Base-by-base conservation (phyloP, 1,140 invertebrate genomes). In the Melipona quadrifasciata region DNA sequence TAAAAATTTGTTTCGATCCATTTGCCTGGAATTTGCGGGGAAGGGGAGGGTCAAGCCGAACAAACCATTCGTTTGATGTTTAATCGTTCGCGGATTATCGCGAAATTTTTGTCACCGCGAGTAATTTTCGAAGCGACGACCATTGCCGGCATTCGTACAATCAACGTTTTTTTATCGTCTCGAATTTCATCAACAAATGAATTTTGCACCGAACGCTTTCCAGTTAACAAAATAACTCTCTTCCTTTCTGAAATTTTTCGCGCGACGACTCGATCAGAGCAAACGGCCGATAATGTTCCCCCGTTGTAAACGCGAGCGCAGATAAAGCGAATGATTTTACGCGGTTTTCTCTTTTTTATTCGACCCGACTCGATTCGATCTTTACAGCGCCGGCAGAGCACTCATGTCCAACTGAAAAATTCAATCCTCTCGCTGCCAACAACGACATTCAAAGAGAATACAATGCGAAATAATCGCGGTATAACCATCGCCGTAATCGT, bases 1-100 rank as follows among this genome's bases (percentile, higher is more conserved):
- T 80, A 64, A 78, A 65, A 51, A 53, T 78, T 78, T 39, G 12
- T 61, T 47, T 67, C 24, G 51, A 76, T 39, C 31, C 31, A 19
- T 57, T 77, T 17, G 3, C 17, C 39, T 16, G 5, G 16, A 65
- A n/a, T 51, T 47, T 14, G 8, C 0, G 19, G 1, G 14, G 4
- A 31, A 51, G 21, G 51, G 11, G 31, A 31, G 19, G 51, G 3
- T 34, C 4, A 27, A 4, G 16, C 64, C 39, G 19, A 21, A 10
- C 16, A 5, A 14, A 16, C 19, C 31, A 1, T 19, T 53, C 8
- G 27, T 53, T 53, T 21, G n/a, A n/a, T n/a, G 16, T 72, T 27
- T 71, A 74, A 55, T 31, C 16, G 57, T 21, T 14, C 11, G 5
- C 6, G 19, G 1, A 57, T 55, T 34, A 21, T 39, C 14, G 31